Evolutionary conservation across 2,113 vertebrate species (phyloP).

Genomic region (Oenanthe oenanthe): DNA sequence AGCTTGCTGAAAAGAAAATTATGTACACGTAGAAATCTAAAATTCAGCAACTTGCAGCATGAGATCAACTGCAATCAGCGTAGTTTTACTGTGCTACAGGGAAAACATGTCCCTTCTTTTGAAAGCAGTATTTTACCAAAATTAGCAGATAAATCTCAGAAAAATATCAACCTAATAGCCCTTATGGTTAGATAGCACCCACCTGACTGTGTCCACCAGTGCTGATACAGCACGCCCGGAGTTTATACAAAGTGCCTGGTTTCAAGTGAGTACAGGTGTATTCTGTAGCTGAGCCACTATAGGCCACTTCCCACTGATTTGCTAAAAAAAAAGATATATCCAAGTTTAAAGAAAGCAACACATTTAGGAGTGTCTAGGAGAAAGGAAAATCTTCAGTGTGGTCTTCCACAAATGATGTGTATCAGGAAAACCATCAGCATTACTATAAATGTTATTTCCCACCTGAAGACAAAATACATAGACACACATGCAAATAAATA

Average conservation of each 20-base stretch:
- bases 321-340: conserved; percentile 68
- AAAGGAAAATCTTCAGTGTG: not conserved
- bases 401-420: not conserved
- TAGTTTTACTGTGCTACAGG: not conserved
- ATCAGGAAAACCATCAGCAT: not conserved
- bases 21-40: not conserved
- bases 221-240: conserved; percentile 93
- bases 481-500: not conserved
- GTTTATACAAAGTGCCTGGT: conserved; percentile 90
- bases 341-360: not conserved
- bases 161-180: not conserved
- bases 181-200: not conserved
- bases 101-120: not conserved
- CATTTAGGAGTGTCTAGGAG: not conserved
- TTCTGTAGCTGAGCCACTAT: conserved; percentile 89
- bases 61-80: not conserved
- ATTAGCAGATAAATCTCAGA: not conserved
- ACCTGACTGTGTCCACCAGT: conserved; percentile 96
- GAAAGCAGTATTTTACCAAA: not conserved
- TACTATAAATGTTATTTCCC: not conserved
- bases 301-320: conserved; percentile 91
- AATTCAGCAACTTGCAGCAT: not conserved
- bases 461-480: not conserved
- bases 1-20: not conserved
- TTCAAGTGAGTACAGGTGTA: conserved; percentile 88